These are phyloP conservation scores for Coenonympha glycerion DNA, from an alignment of 2,888 invertebrate species.

Conservation along the genomic window DNA sequence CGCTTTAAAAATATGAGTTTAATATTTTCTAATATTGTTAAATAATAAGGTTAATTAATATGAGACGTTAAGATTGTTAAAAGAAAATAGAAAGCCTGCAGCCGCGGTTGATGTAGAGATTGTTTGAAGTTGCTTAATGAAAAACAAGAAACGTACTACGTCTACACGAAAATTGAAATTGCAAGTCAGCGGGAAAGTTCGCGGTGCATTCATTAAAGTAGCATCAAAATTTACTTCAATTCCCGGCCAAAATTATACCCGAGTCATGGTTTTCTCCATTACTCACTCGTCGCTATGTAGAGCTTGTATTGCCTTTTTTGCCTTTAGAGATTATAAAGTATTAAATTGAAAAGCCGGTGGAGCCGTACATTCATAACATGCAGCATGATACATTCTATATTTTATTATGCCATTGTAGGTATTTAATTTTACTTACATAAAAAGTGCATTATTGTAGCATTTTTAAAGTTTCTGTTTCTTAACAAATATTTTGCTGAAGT, in stretches of 20 bases:
- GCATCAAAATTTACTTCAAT: conserved; percentile 54
- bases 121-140: conserved; percentile 26
- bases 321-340: conserved; percentile 15
- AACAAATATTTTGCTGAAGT: too few species aligned
- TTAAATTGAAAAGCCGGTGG: conserved; percentile 10
- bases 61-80: too few species aligned
- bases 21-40: too few species aligned
- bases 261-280: conserved; percentile 36
- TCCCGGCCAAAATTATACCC: conserved; percentile 46
- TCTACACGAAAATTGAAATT: conserved; percentile 45
- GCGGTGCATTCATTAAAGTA: conserved; percentile 60
- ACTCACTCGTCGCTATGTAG: conserved; percentile 29
- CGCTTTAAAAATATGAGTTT: too few species aligned
- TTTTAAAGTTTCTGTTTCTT: too few species aligned
- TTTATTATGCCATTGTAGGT: too few species aligned
- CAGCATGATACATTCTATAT: too few species aligned
- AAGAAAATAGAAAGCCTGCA: conserved; percentile 1
- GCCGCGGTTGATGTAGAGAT: conserved; percentile 19
- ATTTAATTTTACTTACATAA: too few species aligned
- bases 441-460: too few species aligned
- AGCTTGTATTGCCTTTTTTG: conserved; percentile 11
- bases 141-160: conserved; percentile 33
- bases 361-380: background rate
- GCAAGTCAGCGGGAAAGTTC: conserved; percentile 55
- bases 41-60: too few species aligned